phyloP scores from a whole-genome alignment of 2,113 vertebrate genomes.

The Oryctolagus cuniculus region DNA sequence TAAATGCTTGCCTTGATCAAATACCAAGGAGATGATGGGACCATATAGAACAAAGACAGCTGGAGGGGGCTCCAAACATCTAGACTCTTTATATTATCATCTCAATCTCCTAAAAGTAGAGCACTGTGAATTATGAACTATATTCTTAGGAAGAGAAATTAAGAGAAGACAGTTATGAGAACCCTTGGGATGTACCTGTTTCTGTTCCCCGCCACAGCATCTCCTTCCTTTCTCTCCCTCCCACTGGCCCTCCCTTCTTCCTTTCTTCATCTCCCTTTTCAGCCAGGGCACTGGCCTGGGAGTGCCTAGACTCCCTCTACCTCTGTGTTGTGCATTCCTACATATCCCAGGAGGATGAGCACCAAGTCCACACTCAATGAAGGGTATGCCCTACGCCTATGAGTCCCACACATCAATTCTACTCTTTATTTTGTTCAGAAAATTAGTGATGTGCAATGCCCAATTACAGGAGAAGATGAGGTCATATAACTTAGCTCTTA shows the following conservation, averaged over 20 bases:
- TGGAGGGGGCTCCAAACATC: neutral
- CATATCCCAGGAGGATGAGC: neutral
- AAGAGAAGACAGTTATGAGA: neutral
- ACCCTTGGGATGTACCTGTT: neutral
- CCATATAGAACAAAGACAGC: neutral
- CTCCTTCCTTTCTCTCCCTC: neutral
- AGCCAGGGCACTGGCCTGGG: neutral
- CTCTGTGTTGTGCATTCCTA: neutral
- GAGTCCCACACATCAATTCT: neutral
- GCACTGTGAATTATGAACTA: too few species aligned
- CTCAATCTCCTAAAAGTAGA: neutral
- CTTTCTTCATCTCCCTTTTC: neutral
- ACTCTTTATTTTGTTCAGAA: neutral
- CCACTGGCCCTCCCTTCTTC: neutral
- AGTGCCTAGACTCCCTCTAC: too few species aligned
- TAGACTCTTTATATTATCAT: neutral
- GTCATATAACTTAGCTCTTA: too few species aligned
- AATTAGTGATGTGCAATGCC: neutral
- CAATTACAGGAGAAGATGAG: neutral
- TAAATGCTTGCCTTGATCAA: neutral
- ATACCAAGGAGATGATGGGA: neutral
- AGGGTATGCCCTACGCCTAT: rapidly evolving
- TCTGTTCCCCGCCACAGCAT: neutral
- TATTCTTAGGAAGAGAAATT: neutral
- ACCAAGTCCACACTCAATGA: too few species aligned